These are phyloP conservation scores for Apoderus coryli DNA, from an alignment of 2,888 invertebrate species.

Conservation along the genomic window DNA sequence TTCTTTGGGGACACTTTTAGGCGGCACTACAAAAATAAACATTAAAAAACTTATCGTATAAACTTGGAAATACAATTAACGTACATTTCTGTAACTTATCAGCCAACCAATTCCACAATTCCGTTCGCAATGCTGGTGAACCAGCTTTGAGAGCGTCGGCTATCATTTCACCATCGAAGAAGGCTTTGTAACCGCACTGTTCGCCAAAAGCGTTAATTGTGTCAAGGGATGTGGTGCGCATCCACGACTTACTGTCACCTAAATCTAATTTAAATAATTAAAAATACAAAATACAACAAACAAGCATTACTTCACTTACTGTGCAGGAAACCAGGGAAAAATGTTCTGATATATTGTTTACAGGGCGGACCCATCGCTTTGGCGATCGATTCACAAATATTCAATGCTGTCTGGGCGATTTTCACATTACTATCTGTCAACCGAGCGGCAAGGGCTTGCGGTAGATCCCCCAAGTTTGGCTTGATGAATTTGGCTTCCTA, in stretches of 20 bases:
- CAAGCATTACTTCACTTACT: no score
- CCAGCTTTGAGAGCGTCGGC: slow-evolving; percentile 74
- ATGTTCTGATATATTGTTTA: slow-evolving; percentile 60
- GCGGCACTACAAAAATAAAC: slow-evolving; percentile 36
- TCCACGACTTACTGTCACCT: slow-evolving; percentile 61
- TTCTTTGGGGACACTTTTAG: slow-evolving; percentile 63
- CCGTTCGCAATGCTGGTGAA: slow-evolving; percentile 66
- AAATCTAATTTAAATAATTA: no score
- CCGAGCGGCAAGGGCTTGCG: slow-evolving; percentile 61
- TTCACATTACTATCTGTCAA: slow-evolving; percentile 86
- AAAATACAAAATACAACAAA: no score
- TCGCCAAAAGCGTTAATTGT: slow-evolving; percentile 78
- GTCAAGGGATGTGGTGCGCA: slow-evolving; percentile 64
- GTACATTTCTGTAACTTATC: slow-evolving; percentile 61
- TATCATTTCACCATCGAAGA: slow-evolving; percentile 82
- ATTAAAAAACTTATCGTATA: neutral
- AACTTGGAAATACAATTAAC: slow-evolving; percentile 14
- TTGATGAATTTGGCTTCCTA: slow-evolving; percentile 75
- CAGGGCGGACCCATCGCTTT: slow-evolving; percentile 70
- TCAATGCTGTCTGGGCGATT: slow-evolving; percentile 69
- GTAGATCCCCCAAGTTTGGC: slow-evolving; percentile 69
- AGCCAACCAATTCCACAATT: slow-evolving; percentile 75
- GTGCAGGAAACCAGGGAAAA: slow-evolving; percentile 81
- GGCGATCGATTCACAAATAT: slow-evolving; percentile 70
- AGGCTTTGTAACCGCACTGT: slow-evolving; percentile 63